phyloP scores from a whole-genome alignment of 2,888 invertebrate species.

The Alcis repandata region DNA sequence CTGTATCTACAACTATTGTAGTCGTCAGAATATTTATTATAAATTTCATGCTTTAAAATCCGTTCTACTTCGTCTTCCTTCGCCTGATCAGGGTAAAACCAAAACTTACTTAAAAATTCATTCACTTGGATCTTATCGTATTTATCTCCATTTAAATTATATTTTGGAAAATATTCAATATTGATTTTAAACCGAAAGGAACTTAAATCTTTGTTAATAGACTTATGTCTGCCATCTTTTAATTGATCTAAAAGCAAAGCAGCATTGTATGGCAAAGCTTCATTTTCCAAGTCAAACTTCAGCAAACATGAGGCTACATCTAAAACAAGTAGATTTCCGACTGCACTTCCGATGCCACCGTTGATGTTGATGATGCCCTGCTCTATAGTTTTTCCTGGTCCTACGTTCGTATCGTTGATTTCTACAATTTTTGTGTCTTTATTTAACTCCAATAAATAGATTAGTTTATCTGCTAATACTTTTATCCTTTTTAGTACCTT shows the following conservation, averaged over 20 bases:
- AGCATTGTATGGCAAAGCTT: constrained; percentile 46
- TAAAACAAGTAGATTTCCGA: constrained; percentile 55
- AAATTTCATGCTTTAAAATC: background rate
- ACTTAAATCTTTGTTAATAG: constrained; percentile 17
- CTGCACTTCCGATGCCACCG: constrained; percentile 55
- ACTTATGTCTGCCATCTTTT: constrained; percentile 37
- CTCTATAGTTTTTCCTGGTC: constrained; percentile 49
- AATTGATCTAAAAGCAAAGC: constrained; percentile 42
- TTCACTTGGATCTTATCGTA: constrained; percentile 52
- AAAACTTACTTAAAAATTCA: constrained; percentile 55
- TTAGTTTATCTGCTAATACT: constrained; percentile 36
- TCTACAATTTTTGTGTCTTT: constrained; percentile 42
- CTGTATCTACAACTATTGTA: constrained; percentile 18
- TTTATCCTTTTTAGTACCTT: constrained; percentile 39
- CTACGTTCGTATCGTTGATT: constrained; percentile 46
- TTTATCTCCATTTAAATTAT: constrained; percentile 48
- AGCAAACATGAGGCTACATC: constrained; percentile 48
- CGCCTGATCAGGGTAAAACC: constrained; percentile 61
- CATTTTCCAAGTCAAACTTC: constrained; percentile 47
- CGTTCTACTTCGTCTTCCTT: constrained; percentile 56
- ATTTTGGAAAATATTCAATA: background rate
- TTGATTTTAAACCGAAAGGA: background rate
- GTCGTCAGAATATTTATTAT: background rate
- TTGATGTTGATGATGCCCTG: constrained; percentile 49
- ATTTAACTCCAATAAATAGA: constrained; percentile 30